phyloP scores from a whole-genome alignment of 2,797 vertebrate species.

The Momotus momota region DNA sequence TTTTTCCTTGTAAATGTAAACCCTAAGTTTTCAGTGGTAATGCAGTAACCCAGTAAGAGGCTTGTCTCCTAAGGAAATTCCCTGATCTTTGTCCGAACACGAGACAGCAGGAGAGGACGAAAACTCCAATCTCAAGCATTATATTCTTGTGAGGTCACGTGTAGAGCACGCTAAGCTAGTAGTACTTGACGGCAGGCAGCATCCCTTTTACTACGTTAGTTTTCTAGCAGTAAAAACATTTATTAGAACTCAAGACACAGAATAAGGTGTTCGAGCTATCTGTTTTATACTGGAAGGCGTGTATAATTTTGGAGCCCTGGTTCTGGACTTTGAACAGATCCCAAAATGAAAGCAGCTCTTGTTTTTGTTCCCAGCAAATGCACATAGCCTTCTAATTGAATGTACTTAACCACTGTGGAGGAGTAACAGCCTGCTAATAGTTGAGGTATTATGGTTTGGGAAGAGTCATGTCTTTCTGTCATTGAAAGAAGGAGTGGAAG shows the following conservation, averaged over 20 bases:
- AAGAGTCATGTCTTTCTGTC: background rate
- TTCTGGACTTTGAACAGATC: background rate
- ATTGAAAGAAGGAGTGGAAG: background rate
- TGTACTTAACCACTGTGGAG: background rate
- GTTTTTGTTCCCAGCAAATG: background rate
- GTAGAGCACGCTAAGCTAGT: background rate
- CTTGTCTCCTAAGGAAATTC: background rate
- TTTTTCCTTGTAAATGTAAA: background rate
- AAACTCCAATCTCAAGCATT: background rate
- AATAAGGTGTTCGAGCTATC: background rate
- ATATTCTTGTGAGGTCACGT: background rate
- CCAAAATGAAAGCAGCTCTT: background rate
- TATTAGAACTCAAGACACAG: background rate
- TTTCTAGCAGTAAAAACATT: background rate
- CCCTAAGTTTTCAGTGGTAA: background rate
- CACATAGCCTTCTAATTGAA: background rate
- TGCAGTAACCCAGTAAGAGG: background rate
- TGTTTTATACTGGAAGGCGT: background rate
- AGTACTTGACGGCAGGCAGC: background rate
- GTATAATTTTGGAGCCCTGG: background rate
- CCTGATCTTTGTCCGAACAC: background rate
- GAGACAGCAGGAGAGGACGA: background rate
- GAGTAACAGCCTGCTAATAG: background rate
- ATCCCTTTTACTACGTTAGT: background rate
- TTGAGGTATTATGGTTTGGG: background rate